These are phyloP conservation scores for Saguinus midas DNA, from an alignment of 2,113 vertebrate species.

Conservation along the genomic window DNA sequence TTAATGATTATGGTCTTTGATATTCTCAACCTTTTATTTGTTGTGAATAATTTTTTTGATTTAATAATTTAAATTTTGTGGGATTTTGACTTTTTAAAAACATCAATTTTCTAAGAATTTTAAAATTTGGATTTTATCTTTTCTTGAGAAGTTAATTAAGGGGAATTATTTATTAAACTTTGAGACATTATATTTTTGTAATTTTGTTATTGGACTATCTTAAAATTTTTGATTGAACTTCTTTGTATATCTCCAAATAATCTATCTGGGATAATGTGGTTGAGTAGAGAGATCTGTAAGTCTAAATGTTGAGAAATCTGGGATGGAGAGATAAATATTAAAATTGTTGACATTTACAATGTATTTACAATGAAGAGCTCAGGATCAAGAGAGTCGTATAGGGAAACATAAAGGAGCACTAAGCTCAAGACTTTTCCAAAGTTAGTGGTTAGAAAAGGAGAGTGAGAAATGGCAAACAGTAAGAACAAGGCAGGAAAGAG, in stretches of 20 bases:
- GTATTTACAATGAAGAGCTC: too few relatives aligned
- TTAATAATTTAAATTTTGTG: neutral
- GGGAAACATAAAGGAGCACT: too few relatives aligned
- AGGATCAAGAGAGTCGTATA: too few relatives aligned
- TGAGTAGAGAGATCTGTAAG: too few relatives aligned
- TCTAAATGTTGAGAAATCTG: too few relatives aligned
- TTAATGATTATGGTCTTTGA: neutral
- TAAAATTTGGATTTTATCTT: neutral
- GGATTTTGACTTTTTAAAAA: neutral
- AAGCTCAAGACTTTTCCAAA: too few relatives aligned
- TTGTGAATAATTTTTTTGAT: neutral
- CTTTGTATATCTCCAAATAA: neutral
- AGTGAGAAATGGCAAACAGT: too few relatives aligned
- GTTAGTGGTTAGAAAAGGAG: too few relatives aligned
- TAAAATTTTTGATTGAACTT: neutral
- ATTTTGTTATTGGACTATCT: neutral
- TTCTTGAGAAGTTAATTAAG: neutral
- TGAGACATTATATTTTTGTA: neutral
- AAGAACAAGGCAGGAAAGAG: too few relatives aligned
- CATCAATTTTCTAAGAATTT: neutral
- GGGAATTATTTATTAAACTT: neutral
- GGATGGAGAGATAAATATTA: too few relatives aligned
- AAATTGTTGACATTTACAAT: too few relatives aligned
- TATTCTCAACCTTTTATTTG: neutral
- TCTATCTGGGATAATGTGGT: neutral